These are phyloP conservation scores for Melipona bicolor DNA, from an alignment of 2,888 invertebrate species.

Conservation along the genomic window DNA sequence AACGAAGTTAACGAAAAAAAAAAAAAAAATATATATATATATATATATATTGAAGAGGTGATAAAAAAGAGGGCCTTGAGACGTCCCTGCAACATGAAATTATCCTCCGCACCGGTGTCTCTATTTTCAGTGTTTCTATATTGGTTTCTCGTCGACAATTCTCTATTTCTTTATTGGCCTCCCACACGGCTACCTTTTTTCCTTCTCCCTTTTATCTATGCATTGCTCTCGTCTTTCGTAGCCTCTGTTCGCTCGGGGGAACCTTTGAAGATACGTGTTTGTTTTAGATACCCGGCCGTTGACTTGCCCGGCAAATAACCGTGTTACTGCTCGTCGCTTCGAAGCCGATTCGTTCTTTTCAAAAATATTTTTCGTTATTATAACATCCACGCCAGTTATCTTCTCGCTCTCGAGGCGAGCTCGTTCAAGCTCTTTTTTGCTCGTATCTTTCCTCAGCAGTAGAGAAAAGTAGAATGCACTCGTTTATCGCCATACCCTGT, in stretches of 20 bases:
- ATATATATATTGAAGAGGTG: neutral
- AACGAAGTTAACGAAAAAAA: neutral
- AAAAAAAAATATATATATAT: no score
- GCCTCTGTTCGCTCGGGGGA: conserved; percentile 58
- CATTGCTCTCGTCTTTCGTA: conserved; percentile 59
- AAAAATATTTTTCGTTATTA: conserved; percentile 27
- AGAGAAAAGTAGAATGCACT: conserved; percentile 10
- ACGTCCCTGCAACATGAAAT: conserved; percentile 9
- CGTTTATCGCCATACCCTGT: conserved; percentile 1
- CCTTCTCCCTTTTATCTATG: conserved; percentile 31
- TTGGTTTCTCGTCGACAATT: conserved; percentile 46
- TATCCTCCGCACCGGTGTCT: neutral
- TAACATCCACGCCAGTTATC: conserved; percentile 6
- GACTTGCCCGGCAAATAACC: conserved; percentile 76
- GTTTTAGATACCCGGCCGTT: conserved; percentile 83
- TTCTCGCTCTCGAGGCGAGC: neutral
- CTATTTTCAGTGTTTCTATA: conserved; percentile 51
- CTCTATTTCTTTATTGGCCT: conserved; percentile 56
- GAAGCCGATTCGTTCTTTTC: conserved; percentile 29
- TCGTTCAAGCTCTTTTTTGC: conserved; percentile 16
- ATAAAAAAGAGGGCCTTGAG: neutral
- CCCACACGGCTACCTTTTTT: conserved; percentile 43
- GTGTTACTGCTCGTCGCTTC: conserved; percentile 52
- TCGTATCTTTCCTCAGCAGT: neutral
- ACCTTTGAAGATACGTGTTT: conserved; percentile 79